phyloP scores from a whole-genome alignment of 2,888 invertebrate genomes.

The Leptinotarsa juncta region DNA sequence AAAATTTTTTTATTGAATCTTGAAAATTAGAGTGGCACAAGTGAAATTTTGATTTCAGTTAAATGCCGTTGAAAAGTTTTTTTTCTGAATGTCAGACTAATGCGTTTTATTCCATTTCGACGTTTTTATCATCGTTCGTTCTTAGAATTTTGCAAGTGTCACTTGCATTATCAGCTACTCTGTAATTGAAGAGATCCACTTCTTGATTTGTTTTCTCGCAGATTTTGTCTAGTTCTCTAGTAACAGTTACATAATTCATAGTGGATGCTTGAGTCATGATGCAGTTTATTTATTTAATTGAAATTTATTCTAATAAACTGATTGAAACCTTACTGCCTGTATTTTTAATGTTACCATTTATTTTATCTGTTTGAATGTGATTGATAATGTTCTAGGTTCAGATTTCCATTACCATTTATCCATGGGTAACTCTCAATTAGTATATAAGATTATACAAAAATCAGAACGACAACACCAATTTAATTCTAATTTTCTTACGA shows the following conservation, averaged over 20 bases:
- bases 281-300: constrained; percentile 65
- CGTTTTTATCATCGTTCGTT: not conserved
- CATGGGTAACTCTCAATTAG: no score
- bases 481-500: no score
- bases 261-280: constrained; percentile 63
- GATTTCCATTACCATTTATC: no score
- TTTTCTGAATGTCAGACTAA: not conserved
- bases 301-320: constrained; percentile 65
- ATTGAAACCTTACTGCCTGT: constrained; percentile 45
- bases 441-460: no score
- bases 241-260: constrained; percentile 58
- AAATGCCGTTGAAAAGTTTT: not conserved
- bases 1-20: constrained; percentile 15
- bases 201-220: constrained; percentile 24
- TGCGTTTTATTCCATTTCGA: not conserved
- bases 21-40: not conserved
- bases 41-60: not conserved
- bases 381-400: no score
- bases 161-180: not conserved
- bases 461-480: no score
- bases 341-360: not conserved
- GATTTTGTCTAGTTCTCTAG: constrained; percentile 27
- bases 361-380: no score
- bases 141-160: not conserved
- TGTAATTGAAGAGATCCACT: constrained; percentile 1